Evolutionary conservation across 2,113 vertebrate genomes (phyloP).

Genomic region (Anarrhichthys ocellatus): DNA sequence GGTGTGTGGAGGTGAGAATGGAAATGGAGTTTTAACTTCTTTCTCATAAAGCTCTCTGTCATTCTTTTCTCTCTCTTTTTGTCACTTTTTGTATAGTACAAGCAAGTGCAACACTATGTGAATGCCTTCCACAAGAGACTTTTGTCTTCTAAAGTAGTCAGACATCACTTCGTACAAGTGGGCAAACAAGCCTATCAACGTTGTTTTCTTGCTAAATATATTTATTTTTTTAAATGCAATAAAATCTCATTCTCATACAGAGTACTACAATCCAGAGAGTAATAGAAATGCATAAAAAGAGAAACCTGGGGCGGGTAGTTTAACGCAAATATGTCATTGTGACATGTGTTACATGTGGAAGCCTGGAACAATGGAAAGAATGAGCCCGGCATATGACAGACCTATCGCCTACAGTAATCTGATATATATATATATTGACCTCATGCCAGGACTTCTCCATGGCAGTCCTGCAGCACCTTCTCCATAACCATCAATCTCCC

Average conservation of each 20-base stretch:
- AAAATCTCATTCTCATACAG: neutral
- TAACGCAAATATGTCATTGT: constrained; percentile 15
- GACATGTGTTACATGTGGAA: neutral
- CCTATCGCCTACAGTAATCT: constrained; percentile 8
- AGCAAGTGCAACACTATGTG: neutral
- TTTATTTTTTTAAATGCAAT: neutral
- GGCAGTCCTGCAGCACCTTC: constrained; percentile 1
- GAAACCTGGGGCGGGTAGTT: neutral
- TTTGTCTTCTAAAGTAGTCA: neutral
- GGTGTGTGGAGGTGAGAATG: neutral
- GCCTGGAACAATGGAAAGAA: constrained; percentile 21
- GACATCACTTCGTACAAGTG: neutral
- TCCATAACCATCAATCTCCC: constrained; percentile 4
- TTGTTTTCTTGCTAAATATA: neutral
- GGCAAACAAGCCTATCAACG: neutral
- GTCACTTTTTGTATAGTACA: neutral
- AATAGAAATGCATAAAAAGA: neutral
- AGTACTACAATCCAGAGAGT: neutral
- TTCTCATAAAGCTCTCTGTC: neutral
- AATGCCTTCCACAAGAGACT: neutral
- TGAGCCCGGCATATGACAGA: constrained; percentile 1
- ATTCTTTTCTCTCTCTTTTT: neutral
- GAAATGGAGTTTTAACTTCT: neutral
- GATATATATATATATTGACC: constrained; percentile 11
- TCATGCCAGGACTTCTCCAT: neutral